A percentile compares a stretch with the other conserved stretches of the same genome.
Conservation (phyloP, 35 echinoderm and acorn worm species). For the Hemicentrotus pulcherrimus region DNA sequence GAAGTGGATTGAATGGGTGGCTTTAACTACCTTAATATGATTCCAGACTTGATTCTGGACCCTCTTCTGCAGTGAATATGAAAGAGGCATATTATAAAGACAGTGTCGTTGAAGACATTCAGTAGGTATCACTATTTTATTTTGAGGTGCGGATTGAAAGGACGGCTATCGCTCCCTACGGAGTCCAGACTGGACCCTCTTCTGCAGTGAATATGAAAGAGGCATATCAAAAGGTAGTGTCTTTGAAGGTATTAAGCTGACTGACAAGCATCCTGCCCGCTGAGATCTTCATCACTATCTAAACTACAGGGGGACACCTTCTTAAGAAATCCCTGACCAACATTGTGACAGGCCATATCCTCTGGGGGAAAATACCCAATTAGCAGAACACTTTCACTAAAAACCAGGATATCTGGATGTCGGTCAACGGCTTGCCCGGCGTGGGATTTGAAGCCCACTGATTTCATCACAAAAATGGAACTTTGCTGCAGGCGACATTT, state of each 20-base stretch:
- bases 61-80: too few relatives aligned
- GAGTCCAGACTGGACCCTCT: too few relatives aligned
- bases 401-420: conserved; percentile 2
- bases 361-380: conserved; percentile 6
- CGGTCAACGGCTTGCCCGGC: neutral
- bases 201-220: too few relatives aligned
- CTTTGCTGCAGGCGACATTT: conserved; percentile 8
- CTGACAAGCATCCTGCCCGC: neutral
- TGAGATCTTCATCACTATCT: conserved; percentile 10
- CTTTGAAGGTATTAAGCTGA: neutral
- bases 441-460: neutral
- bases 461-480: conserved; percentile 12
- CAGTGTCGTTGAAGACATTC: neutral
- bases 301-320: neutral
- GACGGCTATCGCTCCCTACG: too few relatives aligned
- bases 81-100: neutral
- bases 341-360: neutral
- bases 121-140: neutral
- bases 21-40: too few relatives aligned
- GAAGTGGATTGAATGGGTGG: too few relatives aligned
- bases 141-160: too few relatives aligned
- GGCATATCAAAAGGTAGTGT: neutral
- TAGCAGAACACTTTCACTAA: conserved; percentile 18
- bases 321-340: neutral
- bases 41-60: too few relatives aligned